Evolutionary conservation across 2,797 vertebrate species (phyloP).

Genomic region (Trachops cirrhosus): DNA sequence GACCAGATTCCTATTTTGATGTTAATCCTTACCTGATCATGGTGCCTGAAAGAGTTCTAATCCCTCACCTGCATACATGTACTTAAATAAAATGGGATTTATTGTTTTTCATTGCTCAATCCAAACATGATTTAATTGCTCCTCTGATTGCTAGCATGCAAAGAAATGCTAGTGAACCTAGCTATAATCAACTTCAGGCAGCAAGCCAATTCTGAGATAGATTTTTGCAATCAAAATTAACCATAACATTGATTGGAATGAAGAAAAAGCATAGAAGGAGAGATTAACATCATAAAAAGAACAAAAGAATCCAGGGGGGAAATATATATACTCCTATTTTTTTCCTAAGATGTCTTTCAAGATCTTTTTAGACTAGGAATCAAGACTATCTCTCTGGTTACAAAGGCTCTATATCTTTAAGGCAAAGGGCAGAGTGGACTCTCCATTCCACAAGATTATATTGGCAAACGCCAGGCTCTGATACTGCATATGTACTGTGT

Average conservation of each 20-base stretch:
- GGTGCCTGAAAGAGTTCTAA: background rate
- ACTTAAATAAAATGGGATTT: background rate
- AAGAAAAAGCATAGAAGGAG: background rate
- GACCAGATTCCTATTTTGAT: background rate
- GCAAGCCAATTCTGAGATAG: background rate
- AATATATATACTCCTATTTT: background rate
- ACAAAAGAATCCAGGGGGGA: background rate
- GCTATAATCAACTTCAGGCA: background rate
- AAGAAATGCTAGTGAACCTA: constrained; percentile 19
- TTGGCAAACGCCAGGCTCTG: background rate
- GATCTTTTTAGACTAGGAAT: background rate
- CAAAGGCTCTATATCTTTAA: background rate
- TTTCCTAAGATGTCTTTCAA: background rate
- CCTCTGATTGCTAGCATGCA: background rate
- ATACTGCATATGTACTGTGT: background rate
- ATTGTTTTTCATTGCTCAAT: background rate
- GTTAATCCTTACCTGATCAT: background rate
- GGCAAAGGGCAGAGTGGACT: background rate
- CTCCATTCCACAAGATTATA: background rate
- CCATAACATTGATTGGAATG: background rate
- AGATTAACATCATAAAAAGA: background rate
- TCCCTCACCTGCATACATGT: background rate
- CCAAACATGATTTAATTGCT: constrained; percentile 5
- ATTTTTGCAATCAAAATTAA: constrained; percentile 20
- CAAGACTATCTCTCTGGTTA: background rate